Conservation (phyloP, 2,113 vertebrate species). For the Ceratotherium simum region DNA sequence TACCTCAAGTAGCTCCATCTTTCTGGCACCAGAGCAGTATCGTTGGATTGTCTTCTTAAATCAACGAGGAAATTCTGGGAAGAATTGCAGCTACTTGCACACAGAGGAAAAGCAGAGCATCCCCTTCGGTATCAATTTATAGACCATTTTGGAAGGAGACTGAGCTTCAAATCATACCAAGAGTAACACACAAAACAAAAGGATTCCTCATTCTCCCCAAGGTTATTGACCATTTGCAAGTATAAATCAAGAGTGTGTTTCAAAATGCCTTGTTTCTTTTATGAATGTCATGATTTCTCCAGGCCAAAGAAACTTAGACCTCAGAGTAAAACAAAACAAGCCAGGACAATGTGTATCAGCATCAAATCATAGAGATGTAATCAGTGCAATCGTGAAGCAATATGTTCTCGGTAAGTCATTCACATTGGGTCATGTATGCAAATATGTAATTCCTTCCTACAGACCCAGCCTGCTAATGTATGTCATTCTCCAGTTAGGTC, state of each 20-base stretch:
- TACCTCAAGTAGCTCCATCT: neutral
- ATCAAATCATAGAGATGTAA: constrained; percentile 25
- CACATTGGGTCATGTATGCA: neutral
- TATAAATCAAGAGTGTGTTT: constrained; percentile 17
- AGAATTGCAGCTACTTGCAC: neutral
- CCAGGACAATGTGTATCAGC: neutral
- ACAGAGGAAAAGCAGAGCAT: neutral
- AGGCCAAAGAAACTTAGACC: constrained; percentile 7
- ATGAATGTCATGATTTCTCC: constrained; percentile 34
- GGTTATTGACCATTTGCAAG: constrained; percentile 15
- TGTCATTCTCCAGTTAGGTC: neutral
- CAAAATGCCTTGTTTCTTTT: constrained; percentile 45
- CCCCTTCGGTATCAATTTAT: neutral
- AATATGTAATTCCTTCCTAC: neutral
- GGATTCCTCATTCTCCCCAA: neutral
- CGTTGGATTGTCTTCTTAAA: neutral
- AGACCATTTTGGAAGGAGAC: neutral
- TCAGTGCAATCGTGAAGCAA: neutral
- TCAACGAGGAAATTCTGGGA: neutral
- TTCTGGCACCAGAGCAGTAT: neutral
- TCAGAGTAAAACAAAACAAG: constrained; percentile 26
- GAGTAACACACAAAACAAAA: neutral
- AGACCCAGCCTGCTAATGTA: neutral
- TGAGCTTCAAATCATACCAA: neutral
- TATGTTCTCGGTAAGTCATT: neutral